phyloP scores from a whole-genome alignment of 1,140 invertebrate genomes.

The Capitella teleta region DNA sequence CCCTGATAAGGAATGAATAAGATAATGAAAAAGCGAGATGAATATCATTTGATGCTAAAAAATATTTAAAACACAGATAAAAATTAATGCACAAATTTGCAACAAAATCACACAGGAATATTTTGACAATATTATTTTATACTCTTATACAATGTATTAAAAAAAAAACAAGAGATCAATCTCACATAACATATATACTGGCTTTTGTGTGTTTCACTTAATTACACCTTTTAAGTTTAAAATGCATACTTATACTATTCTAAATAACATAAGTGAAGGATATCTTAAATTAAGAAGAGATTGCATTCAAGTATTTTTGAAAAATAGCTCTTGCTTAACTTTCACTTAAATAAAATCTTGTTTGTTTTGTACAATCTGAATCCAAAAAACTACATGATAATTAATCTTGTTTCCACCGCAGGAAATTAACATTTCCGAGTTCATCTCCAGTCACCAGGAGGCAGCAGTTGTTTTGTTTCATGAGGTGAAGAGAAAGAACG shows the following conservation, averaged over 20 bases:
- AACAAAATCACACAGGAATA: neutral
- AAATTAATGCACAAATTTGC: neutral
- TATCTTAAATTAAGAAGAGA: too few relatives aligned
- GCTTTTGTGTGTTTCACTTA: neutral
- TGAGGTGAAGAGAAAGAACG: slow-evolving; percentile 14
- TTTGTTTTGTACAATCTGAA: too few relatives aligned
- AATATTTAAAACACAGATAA: neutral
- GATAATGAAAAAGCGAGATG: too few relatives aligned
- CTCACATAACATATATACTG: neutral
- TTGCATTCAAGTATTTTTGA: too few relatives aligned
- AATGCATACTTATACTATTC: too few relatives aligned
- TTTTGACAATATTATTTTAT: neutral
- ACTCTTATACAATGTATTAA: neutral
- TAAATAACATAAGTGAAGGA: too few relatives aligned
- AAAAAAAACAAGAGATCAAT: neutral
- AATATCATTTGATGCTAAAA: neutral
- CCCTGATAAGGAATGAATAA: too few relatives aligned
- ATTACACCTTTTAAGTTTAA: too few relatives aligned
- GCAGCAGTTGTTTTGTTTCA: neutral
- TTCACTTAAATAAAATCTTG: too few relatives aligned
- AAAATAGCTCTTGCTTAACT: too few relatives aligned
- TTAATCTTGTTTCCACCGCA: slow-evolving; percentile 19
- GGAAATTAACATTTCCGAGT: slow-evolving; percentile 20
- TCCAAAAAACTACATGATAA: too few relatives aligned
- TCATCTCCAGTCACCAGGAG: slow-evolving; percentile 19